Base-by-base conservation (phyloP, 2,113 vertebrate species). In the Ranitomeya imitator region DNA sequence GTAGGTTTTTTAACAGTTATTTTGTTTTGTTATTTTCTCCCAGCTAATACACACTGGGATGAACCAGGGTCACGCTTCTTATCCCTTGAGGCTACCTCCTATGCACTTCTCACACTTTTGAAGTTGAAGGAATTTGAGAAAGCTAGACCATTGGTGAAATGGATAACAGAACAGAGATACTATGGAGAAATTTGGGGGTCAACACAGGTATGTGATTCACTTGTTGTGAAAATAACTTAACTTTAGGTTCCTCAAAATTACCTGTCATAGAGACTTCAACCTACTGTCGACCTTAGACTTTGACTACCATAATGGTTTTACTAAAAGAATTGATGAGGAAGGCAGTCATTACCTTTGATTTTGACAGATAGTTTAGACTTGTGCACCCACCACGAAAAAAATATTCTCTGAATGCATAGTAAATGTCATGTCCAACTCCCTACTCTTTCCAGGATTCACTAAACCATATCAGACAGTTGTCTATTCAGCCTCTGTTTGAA, bases 71-170 rank as follows among this genome's bases (percentile, higher is more conserved):
- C 93, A 51, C 79, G 0, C 0, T 85, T 95, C 52, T 95, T 94
- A 92, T 95, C 94, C 0, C 91, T 97, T 19, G 97, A 99, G 90
- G 96, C 96, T 88, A 97, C 97, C 0, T 97, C 96, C n/a, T 99
- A 99, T 0, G 96, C 95, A 0, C 92, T 99, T 81, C 90, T 99
- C 80, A 96, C 97, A 45, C 91, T 98, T 85, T 81, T 98, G 86
- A 89, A 69, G 0, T 80, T 89, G 26, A 83, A 90, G 90, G 91
- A 92, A 16, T 61, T 88, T 1, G 93, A 96, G 23, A 57, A 85
- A 0, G 91, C 94, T 0, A 92, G 88, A 2, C 88, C 90, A 0
- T 78, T 96, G 0, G 96, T 92, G 4, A 93, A 90, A 55, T 99
- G 97, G 98, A 92, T 99, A 6, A 93, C 92, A 0, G 76, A 92